phyloP scores from a whole-genome alignment of 2,113 vertebrate genomes.

The Clarias magur region DNA sequence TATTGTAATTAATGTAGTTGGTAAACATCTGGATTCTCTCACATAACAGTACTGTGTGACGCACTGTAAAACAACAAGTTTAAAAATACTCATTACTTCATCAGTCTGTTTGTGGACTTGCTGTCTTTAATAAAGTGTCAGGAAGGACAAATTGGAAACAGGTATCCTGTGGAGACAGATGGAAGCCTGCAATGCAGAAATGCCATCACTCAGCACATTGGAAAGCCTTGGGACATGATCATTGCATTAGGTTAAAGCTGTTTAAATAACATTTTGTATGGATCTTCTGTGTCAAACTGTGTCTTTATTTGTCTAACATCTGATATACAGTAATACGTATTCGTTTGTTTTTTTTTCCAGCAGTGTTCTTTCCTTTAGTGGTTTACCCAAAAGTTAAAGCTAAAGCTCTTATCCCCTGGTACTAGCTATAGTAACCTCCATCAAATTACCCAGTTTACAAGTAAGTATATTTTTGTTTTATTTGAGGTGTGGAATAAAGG shows the following conservation, averaged over 20 bases:
- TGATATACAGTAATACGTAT: conserved; percentile 37
- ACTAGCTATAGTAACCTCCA: conserved; percentile 4
- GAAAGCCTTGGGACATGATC: conserved; percentile 42
- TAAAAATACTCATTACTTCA: conserved; percentile 36
- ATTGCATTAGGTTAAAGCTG: conserved; percentile 36
- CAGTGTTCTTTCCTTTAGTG: conserved; percentile 19
- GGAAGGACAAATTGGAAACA: conserved; percentile 65
- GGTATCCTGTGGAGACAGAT: conserved; percentile 55
- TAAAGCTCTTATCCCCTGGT: neutral
- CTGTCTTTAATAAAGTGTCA: conserved; percentile 52
- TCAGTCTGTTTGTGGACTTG: conserved; percentile 31
- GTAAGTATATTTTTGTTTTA: neutral
- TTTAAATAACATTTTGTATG: conserved; percentile 35
- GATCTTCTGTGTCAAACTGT: conserved; percentile 37
- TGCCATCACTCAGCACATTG: conserved; percentile 37
- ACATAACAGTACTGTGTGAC: conserved; percentile 11
- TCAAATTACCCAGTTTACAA: conserved; percentile 3
- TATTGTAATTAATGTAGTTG: neutral
- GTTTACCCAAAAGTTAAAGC: neutral
- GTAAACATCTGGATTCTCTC: conserved; percentile 45
- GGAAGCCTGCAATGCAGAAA: conserved; percentile 55
- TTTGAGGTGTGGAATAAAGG: neutral
- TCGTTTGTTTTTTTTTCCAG: conserved; percentile 40
- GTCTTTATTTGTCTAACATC: conserved; percentile 44
- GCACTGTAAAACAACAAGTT: conserved; percentile 21